Base-by-base conservation (phyloP, 2,797 vertebrate species). In the Etheostoma nigrum region DNA sequence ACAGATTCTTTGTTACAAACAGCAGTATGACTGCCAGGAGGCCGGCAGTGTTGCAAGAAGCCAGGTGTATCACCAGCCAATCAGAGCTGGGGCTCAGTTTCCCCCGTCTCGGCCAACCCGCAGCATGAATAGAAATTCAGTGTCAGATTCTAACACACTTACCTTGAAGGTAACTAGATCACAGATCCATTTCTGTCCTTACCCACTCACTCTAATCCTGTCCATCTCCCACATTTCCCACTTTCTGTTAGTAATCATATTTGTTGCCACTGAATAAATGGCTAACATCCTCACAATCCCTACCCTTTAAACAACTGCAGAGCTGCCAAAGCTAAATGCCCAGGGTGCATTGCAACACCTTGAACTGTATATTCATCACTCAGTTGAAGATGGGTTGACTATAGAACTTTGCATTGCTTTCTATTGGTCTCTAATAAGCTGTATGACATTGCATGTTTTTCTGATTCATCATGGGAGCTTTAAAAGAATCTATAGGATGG, bases 91-190 rank as follows among this genome's bases (percentile, higher is more conserved):
- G 45, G 19, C 33, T 63, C 61, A 13, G 47, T 13, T 54, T 65
- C 47, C 16, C 16, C 67, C 23, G 6, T 57, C 72, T 62, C 25
- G 57, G 63, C 54, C 69, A 58, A 76, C 70, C 74, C n/a, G 60
- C 73, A 69, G 55, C 27, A 19, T 69, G 52, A 70, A 72, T 44
- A 42, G 49, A 78, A 76, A 78, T 74, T 54, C 40, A 61, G 30
- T 12, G 78, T 72, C 75, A 64, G 52, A 80, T 76, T 81, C 71
- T 71, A 83, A 86, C 63, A 76, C 70, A 76, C 63, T 86, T 76
- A 82, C 36, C 27, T 42, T 55, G 78, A 76, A 30, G 74, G 65
- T 86, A 91, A 88, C 83, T 30, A n/a, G 13, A 88, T 86, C 78
- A 62, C 59, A 72, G 10, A 81, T 73, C 70, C 74, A 80, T 83